These are phyloP conservation scores for Ernsta delagoae DNA, from an alignment of 2,888 invertebrate species.

Conservation along the genomic window DNA sequence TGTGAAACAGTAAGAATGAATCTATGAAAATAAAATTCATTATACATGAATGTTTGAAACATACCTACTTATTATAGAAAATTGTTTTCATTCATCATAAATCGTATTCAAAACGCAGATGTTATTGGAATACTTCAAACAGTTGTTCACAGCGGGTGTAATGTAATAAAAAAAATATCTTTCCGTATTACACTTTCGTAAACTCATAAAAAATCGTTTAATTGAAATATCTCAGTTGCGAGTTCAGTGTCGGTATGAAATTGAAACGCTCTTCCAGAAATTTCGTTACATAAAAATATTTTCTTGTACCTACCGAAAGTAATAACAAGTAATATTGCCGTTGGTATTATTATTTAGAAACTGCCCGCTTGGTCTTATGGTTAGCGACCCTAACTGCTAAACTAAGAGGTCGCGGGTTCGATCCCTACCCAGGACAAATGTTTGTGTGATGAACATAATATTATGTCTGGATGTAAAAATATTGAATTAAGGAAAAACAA, in stretches of 20 bases:
- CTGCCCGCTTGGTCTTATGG: no score
- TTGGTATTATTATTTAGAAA: no score
- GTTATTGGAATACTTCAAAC: slow-evolving; percentile 11
- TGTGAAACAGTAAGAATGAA: no score
- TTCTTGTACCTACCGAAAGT: not conserved
- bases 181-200: slow-evolving; percentile 16
- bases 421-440: no score
- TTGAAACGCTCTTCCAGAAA: not conserved
- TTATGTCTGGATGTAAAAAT: no score
- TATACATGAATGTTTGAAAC: no score
- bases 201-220: slow-evolving; percentile 17
- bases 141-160: slow-evolving; percentile 10
- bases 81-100: not conserved
- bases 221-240: slow-evolving; percentile 24
- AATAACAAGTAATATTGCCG: not conserved
- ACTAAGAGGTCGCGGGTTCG: no score
- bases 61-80: no score
- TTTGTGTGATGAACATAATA: no score
- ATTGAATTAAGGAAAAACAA: no score
- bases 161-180: slow-evolving; percentile 12
- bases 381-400: no score
- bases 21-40: no score
- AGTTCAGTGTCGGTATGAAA: slow-evolving; percentile 6
- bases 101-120: not conserved
- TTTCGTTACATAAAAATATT: not conserved